Percentiles rank a stretch among this genome's conserved stretches.
Evolutionary conservation across 2,113 vertebrate genomes (phyloP).

Genomic region (Hemibagrus wyckioides): DNA sequence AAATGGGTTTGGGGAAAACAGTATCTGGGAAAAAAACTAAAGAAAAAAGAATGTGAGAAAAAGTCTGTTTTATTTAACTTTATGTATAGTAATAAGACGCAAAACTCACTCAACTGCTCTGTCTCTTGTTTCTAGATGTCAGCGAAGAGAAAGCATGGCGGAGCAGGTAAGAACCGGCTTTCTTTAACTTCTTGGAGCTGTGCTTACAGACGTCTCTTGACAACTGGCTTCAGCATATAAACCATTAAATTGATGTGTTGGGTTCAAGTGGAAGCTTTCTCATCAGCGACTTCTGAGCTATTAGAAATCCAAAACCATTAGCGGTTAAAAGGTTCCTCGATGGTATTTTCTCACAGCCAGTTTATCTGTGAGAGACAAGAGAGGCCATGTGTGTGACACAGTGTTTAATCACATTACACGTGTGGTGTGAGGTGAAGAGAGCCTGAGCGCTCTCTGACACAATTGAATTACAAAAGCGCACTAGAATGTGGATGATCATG

Average conservation of each 20-base stretch:
- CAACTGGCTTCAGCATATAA: neutral
- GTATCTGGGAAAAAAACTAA: too few species aligned
- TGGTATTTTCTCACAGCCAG: constrained; percentile 21
- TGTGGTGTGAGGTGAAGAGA: constrained; percentile 14
- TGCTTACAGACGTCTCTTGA: neutral
- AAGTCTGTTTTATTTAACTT: neutral
- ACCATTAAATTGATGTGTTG: neutral
- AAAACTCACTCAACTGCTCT: constrained; percentile 20
- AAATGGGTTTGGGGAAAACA: neutral
- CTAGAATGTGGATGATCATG: neutral
- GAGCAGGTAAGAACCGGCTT: constrained; percentile 76
- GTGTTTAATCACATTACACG: constrained; percentile 8
- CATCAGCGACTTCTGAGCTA: neutral
- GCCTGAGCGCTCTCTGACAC: constrained; percentile 14
- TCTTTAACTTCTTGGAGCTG: constrained; percentile 22
- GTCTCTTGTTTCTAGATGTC: constrained; percentile 74
- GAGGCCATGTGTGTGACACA: constrained; percentile 11
- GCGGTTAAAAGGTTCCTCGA: neutral
- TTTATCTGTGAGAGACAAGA: neutral
- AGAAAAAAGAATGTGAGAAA: neutral
- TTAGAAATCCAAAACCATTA: constrained; percentile 15
- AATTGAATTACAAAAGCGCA: constrained; percentile 19
- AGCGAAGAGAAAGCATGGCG: constrained; percentile 70
- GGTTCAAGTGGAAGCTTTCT: constrained; percentile 5
- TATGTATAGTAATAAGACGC: neutral